Evolutionary conservation across 2,113 vertebrate genomes (phyloP).

Genomic region (Nestor notabilis): DNA sequence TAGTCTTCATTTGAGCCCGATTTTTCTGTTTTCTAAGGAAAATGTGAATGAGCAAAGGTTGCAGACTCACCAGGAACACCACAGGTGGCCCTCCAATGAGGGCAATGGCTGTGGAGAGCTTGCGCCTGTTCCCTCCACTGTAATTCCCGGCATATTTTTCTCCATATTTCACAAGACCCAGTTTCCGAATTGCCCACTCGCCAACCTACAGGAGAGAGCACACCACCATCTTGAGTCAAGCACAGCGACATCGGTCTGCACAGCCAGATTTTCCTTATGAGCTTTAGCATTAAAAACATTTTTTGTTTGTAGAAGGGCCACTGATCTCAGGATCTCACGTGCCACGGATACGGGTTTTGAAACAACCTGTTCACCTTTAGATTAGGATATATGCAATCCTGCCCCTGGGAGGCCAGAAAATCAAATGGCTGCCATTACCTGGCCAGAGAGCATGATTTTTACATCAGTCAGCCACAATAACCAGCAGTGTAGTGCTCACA

Average conservation of each 20-base stretch:
- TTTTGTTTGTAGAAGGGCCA: neutral
- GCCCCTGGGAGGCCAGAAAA: neutral
- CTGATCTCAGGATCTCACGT: neutral
- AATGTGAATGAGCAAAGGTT: neutral
- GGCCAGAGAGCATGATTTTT: neutral
- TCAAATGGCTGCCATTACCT: neutral
- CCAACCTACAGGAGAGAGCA: slow-evolving; percentile 81
- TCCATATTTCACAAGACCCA: slow-evolving; percentile 91
- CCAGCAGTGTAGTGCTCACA: accelerated
- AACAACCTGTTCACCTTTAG: neutral
- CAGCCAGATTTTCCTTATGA: neutral
- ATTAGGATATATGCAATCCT: neutral
- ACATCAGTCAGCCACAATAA: neutral
- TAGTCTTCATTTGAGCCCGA: neutral
- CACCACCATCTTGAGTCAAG: neutral
- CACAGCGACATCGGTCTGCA: neutral
- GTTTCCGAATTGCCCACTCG: slow-evolving; percentile 93
- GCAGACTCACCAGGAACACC: slow-evolving; percentile 91
- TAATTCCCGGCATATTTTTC: slow-evolving; percentile 93
- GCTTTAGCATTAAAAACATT: neutral
- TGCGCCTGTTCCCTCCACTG: slow-evolving; percentile 95
- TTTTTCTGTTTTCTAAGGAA: neutral
- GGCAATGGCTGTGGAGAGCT: slow-evolving; percentile 96
- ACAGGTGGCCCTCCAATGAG: slow-evolving; percentile 94
- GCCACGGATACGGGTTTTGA: accelerated